These are phyloP conservation scores for Ammospiza caudacuta DNA, from an alignment of 2,113 vertebrate species.

Conservation along the genomic window DNA sequence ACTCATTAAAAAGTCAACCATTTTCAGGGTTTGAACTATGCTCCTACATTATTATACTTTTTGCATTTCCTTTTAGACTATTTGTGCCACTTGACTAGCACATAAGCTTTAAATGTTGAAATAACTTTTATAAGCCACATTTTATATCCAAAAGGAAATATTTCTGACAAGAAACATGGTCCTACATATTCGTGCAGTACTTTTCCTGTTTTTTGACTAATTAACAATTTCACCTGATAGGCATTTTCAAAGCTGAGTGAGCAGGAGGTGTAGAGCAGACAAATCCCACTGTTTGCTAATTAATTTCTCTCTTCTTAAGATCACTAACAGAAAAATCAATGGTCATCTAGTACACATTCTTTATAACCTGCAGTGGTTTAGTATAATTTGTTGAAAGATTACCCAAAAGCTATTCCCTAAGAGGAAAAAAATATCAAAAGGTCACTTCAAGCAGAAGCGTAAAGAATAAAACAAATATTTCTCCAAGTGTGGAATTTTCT, in stretches of 20 bases:
- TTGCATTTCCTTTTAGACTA: neutral
- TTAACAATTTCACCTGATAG: slow-evolving; percentile 30
- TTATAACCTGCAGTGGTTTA: neutral
- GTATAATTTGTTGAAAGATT: slow-evolving; percentile 27
- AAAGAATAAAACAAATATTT: slow-evolving; percentile 1
- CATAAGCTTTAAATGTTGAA: neutral
- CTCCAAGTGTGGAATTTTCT: neutral
- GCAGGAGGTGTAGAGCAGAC: neutral
- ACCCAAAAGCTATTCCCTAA: neutral
- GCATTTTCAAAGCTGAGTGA: slow-evolving; percentile 34
- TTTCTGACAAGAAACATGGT: slow-evolving; percentile 6
- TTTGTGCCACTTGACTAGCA: neutral
- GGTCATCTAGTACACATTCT: neutral
- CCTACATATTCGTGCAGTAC: neutral
- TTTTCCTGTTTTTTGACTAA: slow-evolving; percentile 22
- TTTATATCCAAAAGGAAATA: neutral
- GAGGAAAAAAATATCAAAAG: neutral
- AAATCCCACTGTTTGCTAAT: slow-evolving; percentile 37
- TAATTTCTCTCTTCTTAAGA: slow-evolving; percentile 37
- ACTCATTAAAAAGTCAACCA: neutral
- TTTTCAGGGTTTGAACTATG: neutral
- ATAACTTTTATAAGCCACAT: neutral
- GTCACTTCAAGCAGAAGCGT: neutral
- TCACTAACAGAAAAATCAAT: slow-evolving; percentile 29
- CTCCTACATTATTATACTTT: neutral